Evolutionary conservation across 2,113 vertebrate species (phyloP), one percentile per base, ranked within the genome.

Genomic region (Rhineura floridana): DNA sequence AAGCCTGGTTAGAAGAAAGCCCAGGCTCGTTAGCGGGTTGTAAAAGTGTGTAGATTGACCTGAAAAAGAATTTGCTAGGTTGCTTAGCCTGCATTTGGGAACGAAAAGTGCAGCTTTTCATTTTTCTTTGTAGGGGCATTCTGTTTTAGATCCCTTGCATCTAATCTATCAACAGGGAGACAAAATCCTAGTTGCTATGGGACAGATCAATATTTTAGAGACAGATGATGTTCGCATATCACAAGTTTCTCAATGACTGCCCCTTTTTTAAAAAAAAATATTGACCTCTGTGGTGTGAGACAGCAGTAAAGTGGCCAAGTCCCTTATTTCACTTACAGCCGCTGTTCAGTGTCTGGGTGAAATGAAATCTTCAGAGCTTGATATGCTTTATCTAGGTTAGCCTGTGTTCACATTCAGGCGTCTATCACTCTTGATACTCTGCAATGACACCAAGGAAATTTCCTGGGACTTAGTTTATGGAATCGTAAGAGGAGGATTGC

Each of bases 41-140:
- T 95, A 95, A 88, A 59, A 95, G 91, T 62, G 91, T 62, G 91
- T 95, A 95, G 92, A 95, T 95, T 96, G 95, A 95, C 92, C 89
- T 90, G 93, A 95, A 94, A 93, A 94, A 96, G 93, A 95, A 95
- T 94, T 95, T 94, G 86, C 92, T 91, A 84, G 87, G 88, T 93
- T 93, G 69, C 88, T 91, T 87, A 93, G 93, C 76, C 94, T 85
- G 91, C 73, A 89, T 94, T 91, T 93, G 91, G 86, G 42, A 91
- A 89, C 85, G 87, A 82, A 88, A 95, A 91, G 89, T 91, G 84
- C 87, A 78, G 80, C 82, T 86, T 55, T 94, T 67, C 59, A 65
- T 65, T 82, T 82, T 48, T 19, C 44, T 62, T 95, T 93, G 90
- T 94, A 87, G 73, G 70, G 0, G 65, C 52, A 91, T 91, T 95